Percentiles rank a stretch among this genome's conserved stretches.
These are phyloP conservation scores for Leucophenga varia DNA, from an alignment of 1,140 invertebrate species.

Conservation along the genomic window DNA sequence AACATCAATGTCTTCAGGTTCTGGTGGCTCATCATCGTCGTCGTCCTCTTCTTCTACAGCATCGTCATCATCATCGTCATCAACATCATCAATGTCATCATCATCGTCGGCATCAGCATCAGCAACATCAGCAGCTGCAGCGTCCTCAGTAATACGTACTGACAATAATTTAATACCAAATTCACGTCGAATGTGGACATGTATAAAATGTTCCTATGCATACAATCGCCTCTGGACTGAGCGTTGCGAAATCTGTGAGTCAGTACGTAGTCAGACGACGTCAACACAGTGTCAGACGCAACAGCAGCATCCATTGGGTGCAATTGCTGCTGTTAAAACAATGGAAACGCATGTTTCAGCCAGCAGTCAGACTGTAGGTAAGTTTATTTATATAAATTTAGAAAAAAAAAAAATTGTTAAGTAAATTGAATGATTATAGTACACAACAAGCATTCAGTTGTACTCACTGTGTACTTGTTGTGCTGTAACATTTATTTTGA, in stretches of 20 bases:
- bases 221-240: conserved; percentile 80
- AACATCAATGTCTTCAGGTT: conserved; percentile 3
- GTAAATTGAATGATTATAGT: too few species aligned
- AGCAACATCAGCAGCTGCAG: not conserved
- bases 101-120: conserved; percentile 7
- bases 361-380: too few species aligned
- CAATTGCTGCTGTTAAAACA: too few species aligned
- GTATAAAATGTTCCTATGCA: conserved; percentile 81
- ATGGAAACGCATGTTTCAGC: too few species aligned
- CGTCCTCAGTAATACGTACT: too few species aligned
- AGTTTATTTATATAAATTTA: too few species aligned
- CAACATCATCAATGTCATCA: conserved; percentile 11
- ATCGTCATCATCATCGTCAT: not conserved
- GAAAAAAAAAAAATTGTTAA: too few species aligned
- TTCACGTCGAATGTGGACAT: conserved; percentile 76
- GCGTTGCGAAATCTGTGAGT: conserved; percentile 78
- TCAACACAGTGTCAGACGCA: conserved; percentile 56
- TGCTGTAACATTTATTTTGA: too few species aligned
- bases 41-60: conserved; percentile 8
- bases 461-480: too few species aligned
- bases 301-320: too few species aligned
- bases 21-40: not conserved
- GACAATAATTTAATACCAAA: conserved; percentile 43
- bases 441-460: too few species aligned
- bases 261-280: conserved; percentile 64